Evolutionary conservation across 2,888 invertebrate genomes (phyloP).

Genomic region (Dryobota labecula): DNA sequence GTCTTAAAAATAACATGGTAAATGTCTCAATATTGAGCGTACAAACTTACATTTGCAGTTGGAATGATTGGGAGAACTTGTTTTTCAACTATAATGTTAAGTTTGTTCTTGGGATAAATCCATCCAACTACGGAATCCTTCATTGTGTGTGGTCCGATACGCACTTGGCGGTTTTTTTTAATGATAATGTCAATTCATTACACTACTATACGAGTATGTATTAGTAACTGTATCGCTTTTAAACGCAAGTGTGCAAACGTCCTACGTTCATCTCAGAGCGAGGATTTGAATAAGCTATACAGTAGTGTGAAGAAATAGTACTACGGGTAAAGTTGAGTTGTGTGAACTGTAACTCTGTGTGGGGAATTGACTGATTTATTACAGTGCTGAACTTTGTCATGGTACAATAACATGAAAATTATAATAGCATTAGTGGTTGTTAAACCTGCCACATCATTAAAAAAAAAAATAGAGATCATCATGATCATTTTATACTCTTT

Average conservation of each 20-base stretch:
- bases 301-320: slow-evolving; percentile 39
- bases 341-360: slow-evolving; percentile 25
- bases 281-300: slow-evolving; percentile 62
- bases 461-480: neutral
- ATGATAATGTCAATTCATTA: no score
- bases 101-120: no score
- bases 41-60: no score
- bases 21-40: no score
- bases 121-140: no score
- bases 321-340: slow-evolving; percentile 26
- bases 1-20: no score
- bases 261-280: slow-evolving; percentile 35
- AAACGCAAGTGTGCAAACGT: slow-evolving; percentile 46
- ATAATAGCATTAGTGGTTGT: neutral
- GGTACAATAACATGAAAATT: neutral
- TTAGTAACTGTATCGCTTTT: neutral
- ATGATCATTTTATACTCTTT: neutral
- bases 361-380: neutral
- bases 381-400: no score
- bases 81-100: no score
- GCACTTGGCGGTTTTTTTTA: no score
- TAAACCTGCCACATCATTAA: neutral
- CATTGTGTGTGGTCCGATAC: no score
- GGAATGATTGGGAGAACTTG: no score
- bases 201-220: no score